phyloP scores from a whole-genome alignment of 2,797 vertebrate species.

The Tangara arthus region DNA sequence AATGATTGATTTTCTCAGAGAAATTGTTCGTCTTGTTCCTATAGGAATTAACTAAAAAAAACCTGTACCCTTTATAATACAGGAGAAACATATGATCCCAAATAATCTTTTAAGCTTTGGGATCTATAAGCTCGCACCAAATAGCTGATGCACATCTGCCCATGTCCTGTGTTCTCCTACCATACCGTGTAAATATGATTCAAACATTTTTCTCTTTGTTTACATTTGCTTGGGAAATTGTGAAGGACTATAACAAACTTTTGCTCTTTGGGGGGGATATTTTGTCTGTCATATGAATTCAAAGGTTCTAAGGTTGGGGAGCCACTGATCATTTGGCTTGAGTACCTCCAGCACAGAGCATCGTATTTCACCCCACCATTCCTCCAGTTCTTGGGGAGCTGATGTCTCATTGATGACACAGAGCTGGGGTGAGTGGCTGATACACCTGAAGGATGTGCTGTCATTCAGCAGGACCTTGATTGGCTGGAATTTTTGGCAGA shows the following conservation, averaged over 20 bases:
- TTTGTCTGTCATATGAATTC: background rate
- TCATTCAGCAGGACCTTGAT: background rate
- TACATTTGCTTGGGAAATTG: background rate
- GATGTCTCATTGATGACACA: accelerated
- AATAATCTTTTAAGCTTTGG: background rate
- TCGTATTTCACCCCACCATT: accelerated
- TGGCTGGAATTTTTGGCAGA: background rate
- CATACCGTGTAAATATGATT: background rate
- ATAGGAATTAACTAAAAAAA: background rate
- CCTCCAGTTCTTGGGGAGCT: background rate
- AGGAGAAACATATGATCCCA: background rate
- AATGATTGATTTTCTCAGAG: slow-evolving; percentile 16
- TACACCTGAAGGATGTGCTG: background rate
- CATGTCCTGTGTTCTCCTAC: background rate
- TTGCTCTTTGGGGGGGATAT: background rate
- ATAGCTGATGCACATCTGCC: background rate
- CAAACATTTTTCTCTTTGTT: background rate
- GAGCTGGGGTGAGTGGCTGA: background rate
- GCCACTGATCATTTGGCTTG: background rate
- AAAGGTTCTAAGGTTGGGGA: background rate
- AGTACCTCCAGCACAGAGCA: background rate
- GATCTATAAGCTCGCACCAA: background rate
- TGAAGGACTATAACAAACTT: background rate
- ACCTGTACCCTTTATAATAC: background rate
- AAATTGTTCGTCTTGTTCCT: background rate